Base-by-base conservation (phyloP, 2,888 invertebrate species). In the Cremastinae sp. region DNA sequence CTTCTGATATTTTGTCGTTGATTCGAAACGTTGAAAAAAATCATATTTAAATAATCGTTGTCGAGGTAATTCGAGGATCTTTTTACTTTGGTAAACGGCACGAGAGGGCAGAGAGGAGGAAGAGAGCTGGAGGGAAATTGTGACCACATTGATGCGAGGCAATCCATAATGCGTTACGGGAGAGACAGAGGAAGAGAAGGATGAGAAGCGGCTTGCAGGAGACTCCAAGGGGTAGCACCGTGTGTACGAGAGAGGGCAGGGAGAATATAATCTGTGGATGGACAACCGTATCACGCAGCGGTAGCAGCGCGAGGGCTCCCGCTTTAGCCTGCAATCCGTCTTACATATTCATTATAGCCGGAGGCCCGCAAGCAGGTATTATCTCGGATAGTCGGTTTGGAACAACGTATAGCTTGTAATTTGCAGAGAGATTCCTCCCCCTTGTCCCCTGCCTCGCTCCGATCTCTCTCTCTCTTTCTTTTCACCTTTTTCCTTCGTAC, bases 301-400 rank as follows among this genome's bases (percentile, higher is more conserved):
- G 89, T 88, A 89, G 88, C 87, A 28, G 28, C 78, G 82, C 83
- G 81, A 84, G 86, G 85, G 87, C 86, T 88, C 85, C 85, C 88
- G 79, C 88, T 88, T 89, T 89, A 88, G 88, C 85, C 88, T 88
- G 89, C 89, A 89, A 89, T 89, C 88, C 88, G 88, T 89, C 89
- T 88, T 89, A 89, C 89, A 89, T 89, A 89, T 89, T 89, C 89
- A 89, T 89, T 89, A 89, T 89, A 85, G 89, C 89, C 88, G 80
- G 83, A 85, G 89, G 89, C 28, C 28, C 28, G 87, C 84, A 86
- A 88, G 84, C 87, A 81, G 87, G 88, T 88, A 89, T 89, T 89
- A 89, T 89, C 89, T 88, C 86, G 88, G 89, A 88, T 87, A 86
- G 88, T 87, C 85, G 87, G 86, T 89, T 88, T 87, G 85, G 83